A percentile compares a stretch with the other conserved stretches of the same genome.
These are phyloP conservation scores for Liolophura sinensis DNA, from an alignment of 1,140 invertebrate genomes.

Conservation along the genomic window DNA sequence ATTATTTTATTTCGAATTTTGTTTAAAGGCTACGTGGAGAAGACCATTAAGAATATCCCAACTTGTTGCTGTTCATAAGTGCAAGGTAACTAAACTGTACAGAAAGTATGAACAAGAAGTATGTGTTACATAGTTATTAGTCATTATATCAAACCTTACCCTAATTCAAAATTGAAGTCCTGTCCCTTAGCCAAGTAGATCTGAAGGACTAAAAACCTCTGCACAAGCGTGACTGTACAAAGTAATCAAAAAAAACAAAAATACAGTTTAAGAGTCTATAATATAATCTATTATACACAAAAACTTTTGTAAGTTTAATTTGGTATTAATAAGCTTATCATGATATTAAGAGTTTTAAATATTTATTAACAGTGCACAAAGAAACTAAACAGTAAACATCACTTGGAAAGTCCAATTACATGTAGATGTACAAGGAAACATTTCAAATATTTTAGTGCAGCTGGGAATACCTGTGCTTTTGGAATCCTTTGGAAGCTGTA, in stretches of 20 bases:
- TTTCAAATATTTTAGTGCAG: too few relatives aligned
- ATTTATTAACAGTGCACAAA: too few relatives aligned
- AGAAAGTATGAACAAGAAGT: too few relatives aligned
- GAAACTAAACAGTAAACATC: too few relatives aligned
- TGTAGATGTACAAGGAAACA: not conserved
- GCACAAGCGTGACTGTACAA: constrained; percentile 43
- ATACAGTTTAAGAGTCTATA: too few relatives aligned
- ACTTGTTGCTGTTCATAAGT: not conserved
- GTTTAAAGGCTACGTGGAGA: not conserved
- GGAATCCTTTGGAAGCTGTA: constrained; percentile 48
- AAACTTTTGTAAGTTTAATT: too few relatives aligned
- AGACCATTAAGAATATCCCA: not conserved
- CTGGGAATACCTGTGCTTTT: constrained; percentile 11
- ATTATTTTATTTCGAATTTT: too few relatives aligned
- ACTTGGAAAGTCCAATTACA: too few relatives aligned
- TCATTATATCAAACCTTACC: constrained; percentile 28
- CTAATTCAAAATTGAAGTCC: constrained; percentile 49
- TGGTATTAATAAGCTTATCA: not conserved
- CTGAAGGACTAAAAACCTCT: constrained; percentile 48
- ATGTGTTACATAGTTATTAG: too few relatives aligned
- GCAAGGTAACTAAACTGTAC: constrained; percentile 6
- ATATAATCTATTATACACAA: too few relatives aligned
- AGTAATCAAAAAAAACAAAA: too few relatives aligned
- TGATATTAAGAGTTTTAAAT: not conserved
- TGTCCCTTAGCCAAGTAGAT: constrained; percentile 41